Evolutionary conservation across 2,113 vertebrate species (phyloP).

Genomic region (Phalacrocorax brasilianus): DNA sequence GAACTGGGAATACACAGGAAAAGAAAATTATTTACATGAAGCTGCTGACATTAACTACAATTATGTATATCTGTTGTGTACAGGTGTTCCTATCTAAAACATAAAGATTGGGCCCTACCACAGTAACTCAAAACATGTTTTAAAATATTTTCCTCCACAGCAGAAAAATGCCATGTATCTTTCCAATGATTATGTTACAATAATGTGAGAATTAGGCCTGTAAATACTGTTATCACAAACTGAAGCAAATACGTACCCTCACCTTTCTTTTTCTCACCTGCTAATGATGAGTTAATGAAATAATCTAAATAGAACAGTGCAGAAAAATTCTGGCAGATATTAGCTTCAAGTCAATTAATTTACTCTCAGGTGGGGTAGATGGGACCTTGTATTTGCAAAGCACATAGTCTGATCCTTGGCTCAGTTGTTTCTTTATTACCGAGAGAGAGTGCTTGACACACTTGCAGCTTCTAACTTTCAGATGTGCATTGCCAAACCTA

Average conservation of each 20-base stretch:
- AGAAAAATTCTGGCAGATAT: not conserved
- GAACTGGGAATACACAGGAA: not conserved
- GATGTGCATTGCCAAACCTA: not conserved
- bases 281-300: not conserved
- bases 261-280: not conserved
- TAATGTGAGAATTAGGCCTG: not conserved
- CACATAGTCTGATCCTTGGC: fast-evolving
- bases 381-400: not conserved
- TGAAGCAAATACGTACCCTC: not conserved
- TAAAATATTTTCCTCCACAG: not conserved
- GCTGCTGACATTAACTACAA: not conserved
- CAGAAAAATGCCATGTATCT: not conserved
- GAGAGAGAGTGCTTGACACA: not conserved
- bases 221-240: not conserved
- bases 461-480: not conserved
- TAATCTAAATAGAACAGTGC: not conserved
- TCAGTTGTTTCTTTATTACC: not conserved
- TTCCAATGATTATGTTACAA: not conserved
- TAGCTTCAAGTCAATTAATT: not conserved
- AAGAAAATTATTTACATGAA: not conserved
- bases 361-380: not conserved
- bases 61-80: not conserved
- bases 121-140: not conserved
- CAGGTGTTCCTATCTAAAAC: not conserved
- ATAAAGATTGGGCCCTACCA: not conserved